Conservation (phyloP, 2,113 vertebrate species). For the Spheniscus mendiculus region DNA sequence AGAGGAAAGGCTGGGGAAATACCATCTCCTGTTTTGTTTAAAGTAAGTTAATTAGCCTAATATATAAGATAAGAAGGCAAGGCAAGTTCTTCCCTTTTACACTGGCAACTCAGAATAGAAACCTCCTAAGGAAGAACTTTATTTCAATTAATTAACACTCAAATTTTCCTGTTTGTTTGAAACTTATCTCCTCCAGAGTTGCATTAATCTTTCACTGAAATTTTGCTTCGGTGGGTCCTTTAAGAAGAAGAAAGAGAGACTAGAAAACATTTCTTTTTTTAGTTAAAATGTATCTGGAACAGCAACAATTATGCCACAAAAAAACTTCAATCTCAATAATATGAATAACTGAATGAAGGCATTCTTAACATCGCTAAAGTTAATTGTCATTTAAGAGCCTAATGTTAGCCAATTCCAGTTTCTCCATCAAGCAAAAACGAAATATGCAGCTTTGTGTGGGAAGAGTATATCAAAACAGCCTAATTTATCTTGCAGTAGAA, state of each 20-base stretch:
- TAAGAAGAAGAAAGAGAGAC: slow-evolving; percentile 32
- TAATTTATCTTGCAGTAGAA: not conserved
- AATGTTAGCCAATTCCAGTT: slow-evolving; percentile 33
- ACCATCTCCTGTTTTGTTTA: not conserved
- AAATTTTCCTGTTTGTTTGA: slow-evolving; percentile 47
- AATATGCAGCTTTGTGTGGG: not conserved
- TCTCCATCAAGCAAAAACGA: slow-evolving; percentile 29
- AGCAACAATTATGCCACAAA: slow-evolving; percentile 9
- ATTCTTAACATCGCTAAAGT: slow-evolving; percentile 28
- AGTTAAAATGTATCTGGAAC: not conserved
- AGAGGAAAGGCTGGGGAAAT: not conserved
- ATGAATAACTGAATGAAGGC: slow-evolving; percentile 43
- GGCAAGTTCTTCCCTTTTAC: slow-evolving; percentile 7
- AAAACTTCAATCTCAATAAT: slow-evolving; percentile 5
- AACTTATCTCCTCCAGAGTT: slow-evolving; percentile 25
- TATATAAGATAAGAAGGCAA: not conserved
- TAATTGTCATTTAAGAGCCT: slow-evolving; percentile 38
- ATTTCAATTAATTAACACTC: slow-evolving; percentile 31
- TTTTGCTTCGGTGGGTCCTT: slow-evolving; percentile 30
- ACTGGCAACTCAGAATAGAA: not conserved
- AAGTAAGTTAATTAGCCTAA: slow-evolving; percentile 1
- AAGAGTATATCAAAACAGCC: slow-evolving; percentile 6
- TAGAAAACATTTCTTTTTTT: not conserved
- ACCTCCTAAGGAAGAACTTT: not conserved
- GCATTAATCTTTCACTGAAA: slow-evolving; percentile 53